These are phyloP conservation scores for Semnopithecus entellus DNA, from an alignment of 2,113 vertebrate species.

Conservation along the genomic window DNA sequence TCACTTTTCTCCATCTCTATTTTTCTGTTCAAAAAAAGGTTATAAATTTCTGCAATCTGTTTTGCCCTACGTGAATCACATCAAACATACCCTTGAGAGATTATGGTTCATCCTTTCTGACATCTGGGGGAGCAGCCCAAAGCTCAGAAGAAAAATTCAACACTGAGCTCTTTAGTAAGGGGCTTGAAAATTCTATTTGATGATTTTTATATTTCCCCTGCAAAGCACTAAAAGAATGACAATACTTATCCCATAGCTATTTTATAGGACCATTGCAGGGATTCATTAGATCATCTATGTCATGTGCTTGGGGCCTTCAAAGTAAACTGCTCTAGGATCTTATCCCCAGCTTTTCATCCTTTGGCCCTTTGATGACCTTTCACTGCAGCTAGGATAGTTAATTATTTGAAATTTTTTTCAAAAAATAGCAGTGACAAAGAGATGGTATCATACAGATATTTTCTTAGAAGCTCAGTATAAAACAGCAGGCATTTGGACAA, in stretches of 20 bases:
- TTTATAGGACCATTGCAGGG: neutral
- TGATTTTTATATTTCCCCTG: conserved; percentile 53
- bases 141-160: conserved; percentile 47
- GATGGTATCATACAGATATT: neutral
- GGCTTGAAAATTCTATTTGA: conserved; percentile 52
- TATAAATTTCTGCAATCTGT: conserved; percentile 80
- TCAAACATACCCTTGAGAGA: conserved; percentile 60
- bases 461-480: neutral
- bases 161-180: conserved; percentile 40
- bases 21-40: conserved; percentile 76
- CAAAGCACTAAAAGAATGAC: conserved; percentile 52
- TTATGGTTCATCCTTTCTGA: conserved; percentile 37
- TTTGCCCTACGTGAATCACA: conserved; percentile 69
- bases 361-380: neutral
- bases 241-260: conserved; percentile 17
- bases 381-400: neutral
- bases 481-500: conserved; percentile 22
- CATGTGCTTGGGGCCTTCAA: neutral
- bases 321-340: neutral
- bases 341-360: neutral
- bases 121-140: neutral
- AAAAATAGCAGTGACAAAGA: conserved; percentile 4
- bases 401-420: neutral
- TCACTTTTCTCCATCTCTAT: conserved; percentile 62
- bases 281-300: conserved; percentile 46